Evolutionary conservation across 2,113 vertebrate species (phyloP).

Genomic region (Sylvietta virens): DNA sequence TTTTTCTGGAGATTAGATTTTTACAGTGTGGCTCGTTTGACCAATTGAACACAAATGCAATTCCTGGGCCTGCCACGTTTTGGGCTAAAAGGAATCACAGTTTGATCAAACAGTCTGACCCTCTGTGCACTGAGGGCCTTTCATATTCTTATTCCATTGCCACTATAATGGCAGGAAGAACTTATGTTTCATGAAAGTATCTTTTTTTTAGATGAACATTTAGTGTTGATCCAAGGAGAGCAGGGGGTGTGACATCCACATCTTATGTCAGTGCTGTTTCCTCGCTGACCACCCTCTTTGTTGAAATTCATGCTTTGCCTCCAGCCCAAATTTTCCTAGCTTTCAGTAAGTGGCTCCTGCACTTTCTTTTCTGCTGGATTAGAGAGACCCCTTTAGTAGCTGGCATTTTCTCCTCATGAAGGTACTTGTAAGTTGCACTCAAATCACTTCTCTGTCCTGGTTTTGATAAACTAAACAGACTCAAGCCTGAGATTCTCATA

Average conservation of each 20-base stretch:
- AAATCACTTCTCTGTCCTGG: background rate
- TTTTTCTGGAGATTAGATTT: background rate
- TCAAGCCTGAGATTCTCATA: background rate
- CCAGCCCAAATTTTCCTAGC: background rate
- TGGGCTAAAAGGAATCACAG: constrained; percentile 6
- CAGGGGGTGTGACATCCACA: background rate
- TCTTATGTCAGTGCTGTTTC: background rate
- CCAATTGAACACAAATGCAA: background rate
- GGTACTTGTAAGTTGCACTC: background rate
- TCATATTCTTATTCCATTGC: background rate
- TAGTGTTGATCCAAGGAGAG: background rate
- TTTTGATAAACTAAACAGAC: background rate
- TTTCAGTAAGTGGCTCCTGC: background rate
- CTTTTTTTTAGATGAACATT: background rate
- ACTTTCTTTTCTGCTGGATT: background rate
- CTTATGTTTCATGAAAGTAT: background rate
- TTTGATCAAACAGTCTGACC: constrained; percentile 20
- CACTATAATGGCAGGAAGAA: background rate
- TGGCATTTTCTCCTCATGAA: background rate
- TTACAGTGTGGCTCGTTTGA: background rate
- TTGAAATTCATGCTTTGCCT: background rate
- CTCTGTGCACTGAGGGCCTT: background rate
- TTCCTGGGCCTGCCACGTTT: background rate
- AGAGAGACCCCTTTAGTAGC: background rate
- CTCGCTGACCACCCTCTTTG: background rate